Evolutionary conservation across 2,888 invertebrate genomes (phyloP), one percentile per base, ranked within the genome.

Genomic region (Sipha maydis): DNA sequence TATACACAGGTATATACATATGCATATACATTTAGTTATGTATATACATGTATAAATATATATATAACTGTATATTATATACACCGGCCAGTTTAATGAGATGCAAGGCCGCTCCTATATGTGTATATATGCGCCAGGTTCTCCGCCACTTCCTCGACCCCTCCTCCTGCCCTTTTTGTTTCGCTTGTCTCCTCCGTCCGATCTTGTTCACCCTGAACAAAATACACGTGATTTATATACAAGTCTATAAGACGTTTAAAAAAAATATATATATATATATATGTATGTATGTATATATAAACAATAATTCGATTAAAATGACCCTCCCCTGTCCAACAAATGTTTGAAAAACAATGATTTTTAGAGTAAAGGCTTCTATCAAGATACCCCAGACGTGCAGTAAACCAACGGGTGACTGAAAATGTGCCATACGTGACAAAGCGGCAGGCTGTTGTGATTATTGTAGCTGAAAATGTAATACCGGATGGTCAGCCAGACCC

Each of bases 201-300:
- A 88, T 88, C 88, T 88, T 88, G 82, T 88, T 88, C 88, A 88
- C 88, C 88, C 88, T 88, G 88, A 88, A 88, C 88, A 88, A 88
- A 88, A 88, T 88, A 88, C 88, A 88, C 80, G 80, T 88, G 88
- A 88, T 88, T 88, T 88, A 88, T 88, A 88, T 82, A 88, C 88
- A 88, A 88, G 88, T 88, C 88, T 88, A 82, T 82, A 82, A 61
- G 67, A 75, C 75, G 88, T 88, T 88, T 17, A 75, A 79, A 86
- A 86, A 88, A 86, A 86, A 80, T 28, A 77, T 28, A 77, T 7
- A 77, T 77, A 77, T 48, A 71, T 9, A n/a, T 38, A 77, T 77
- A 77, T 25, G 67, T 48, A n/a, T 56, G 41, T 79, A 79, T 34
- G 31, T 79, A 21, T 78, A 79, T 54, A 85, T 71, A 85, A 85